A percentile compares a stretch with the other conserved stretches of the same genome.
Conservation (phyloP, 2,113 vertebrate species). For the Actinemys pallida region DNA sequence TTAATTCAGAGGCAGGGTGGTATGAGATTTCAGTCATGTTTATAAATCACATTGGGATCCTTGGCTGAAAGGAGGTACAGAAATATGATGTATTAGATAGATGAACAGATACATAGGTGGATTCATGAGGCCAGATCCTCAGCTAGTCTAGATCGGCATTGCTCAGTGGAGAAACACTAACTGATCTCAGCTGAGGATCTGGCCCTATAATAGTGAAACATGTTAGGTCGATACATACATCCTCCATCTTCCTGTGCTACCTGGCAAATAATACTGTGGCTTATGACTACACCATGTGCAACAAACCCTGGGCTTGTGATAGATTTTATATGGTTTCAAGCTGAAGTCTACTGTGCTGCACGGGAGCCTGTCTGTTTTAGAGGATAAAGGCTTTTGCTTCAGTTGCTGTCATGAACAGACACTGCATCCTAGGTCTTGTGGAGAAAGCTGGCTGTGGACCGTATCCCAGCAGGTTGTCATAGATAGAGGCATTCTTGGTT, state of each 20-base stretch:
- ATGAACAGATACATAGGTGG: not conserved
- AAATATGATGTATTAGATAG: not conserved
- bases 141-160: not conserved
- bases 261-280: not conserved
- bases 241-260: not conserved
- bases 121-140: not conserved
- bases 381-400: constrained; percentile 65
- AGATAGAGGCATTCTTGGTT: constrained; percentile 64
- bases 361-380: constrained; percentile 48
- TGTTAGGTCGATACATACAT: not conserved
- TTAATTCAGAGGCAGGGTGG: not conserved
- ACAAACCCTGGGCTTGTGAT: not conserved
- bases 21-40: not conserved
- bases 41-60: not conserved
- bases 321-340: constrained; percentile 22
- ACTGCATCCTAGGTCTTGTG: constrained; percentile 59
- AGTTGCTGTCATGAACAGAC: constrained; percentile 47
- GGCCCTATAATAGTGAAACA: constrained; percentile 28
- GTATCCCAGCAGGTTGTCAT: constrained; percentile 64
- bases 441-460: constrained; percentile 68
- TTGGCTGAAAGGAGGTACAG: not conserved
- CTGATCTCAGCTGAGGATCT: constrained; percentile 6
- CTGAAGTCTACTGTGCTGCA: constrained; percentile 33
- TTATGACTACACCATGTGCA: constrained; percentile 18
- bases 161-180: constrained; percentile 16